Percentiles rank a stretch among this genome's conserved stretches.
Conservation (phyloP, 2,888 invertebrate genomes). For the Blera fallax region DNA sequence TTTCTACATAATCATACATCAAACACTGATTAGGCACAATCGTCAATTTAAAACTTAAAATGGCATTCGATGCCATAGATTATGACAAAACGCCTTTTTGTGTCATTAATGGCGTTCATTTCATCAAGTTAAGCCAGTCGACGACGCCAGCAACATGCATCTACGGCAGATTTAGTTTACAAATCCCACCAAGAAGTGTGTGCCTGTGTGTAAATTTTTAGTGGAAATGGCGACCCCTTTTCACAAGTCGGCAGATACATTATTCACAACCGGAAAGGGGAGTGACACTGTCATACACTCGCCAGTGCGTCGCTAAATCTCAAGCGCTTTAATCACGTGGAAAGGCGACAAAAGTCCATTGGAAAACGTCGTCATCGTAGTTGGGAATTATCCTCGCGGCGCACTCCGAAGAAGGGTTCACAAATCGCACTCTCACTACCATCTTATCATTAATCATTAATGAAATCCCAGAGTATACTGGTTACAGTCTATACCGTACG, state of each 20-base stretch:
- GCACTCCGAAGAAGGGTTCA: slow-evolving; percentile 53
- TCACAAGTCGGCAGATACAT: slow-evolving; percentile 61
- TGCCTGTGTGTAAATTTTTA: slow-evolving; percentile 5
- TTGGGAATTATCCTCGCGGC: slow-evolving; percentile 52
- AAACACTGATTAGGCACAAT: slow-evolving; percentile 56
- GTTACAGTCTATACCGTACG: slow-evolving; percentile 36
- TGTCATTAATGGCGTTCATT: slow-evolving; percentile 60
- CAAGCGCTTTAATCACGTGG: slow-evolving; percentile 79
- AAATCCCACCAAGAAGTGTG: slow-evolving; percentile 39
- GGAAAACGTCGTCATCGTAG: slow-evolving; percentile 42
- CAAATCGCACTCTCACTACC: neutral
- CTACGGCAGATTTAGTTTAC: slow-evolving; percentile 28
- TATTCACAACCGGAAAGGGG: slow-evolving; percentile 64
- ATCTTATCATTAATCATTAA: slow-evolving; percentile 73
- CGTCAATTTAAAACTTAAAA: slow-evolving; percentile 61
- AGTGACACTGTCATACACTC: slow-evolving; percentile 59
- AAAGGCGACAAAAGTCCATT: slow-evolving; percentile 81
- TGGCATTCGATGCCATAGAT: slow-evolving; percentile 29
- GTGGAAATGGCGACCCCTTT: slow-evolving; percentile 44
- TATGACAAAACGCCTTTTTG: slow-evolving; percentile 64
- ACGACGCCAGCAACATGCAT: slow-evolving; percentile 52
- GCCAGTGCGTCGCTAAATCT: slow-evolving; percentile 38
- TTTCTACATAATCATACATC: neutral
- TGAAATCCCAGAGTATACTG: slow-evolving; percentile 43
- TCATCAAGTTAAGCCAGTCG: slow-evolving; percentile 59